These are phyloP conservation scores for Ricordea florida DNA, from an alignment of 92 coral and sea anemone species.

Conservation along the genomic window DNA sequence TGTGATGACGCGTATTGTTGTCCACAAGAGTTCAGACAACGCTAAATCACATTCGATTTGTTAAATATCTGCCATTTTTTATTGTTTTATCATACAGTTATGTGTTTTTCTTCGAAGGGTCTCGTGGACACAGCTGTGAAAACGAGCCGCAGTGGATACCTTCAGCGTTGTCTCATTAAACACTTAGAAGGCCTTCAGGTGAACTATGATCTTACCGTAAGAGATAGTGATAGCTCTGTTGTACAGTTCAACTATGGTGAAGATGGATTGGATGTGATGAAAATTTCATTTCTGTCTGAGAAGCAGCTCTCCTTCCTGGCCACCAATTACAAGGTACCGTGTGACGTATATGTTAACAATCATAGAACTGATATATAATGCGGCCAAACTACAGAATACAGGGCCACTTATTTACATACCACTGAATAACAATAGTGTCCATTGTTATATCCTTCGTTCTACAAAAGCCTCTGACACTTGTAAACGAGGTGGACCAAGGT, in stretches of 20 bases:
- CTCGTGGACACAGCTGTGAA: constrained; percentile 98
- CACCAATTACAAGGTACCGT: constrained; percentile 79
- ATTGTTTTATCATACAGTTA: no score
- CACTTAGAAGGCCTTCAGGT: constrained; percentile 95
- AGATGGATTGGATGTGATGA: constrained; percentile 91
- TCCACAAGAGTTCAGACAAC: no score
- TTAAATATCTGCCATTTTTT: not conserved
- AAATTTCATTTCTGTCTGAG: constrained; percentile 87
- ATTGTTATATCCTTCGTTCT: no score
- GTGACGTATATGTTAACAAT: not conserved
- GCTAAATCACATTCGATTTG: no score
- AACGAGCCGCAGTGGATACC: constrained; percentile 99
- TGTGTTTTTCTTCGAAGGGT: constrained; percentile 58
- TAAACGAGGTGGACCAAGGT: no score
- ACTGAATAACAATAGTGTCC: no score
- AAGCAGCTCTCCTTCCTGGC: constrained; percentile 94
- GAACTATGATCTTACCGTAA: constrained; percentile 88
- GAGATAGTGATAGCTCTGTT: constrained; percentile 97
- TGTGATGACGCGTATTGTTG: no score
- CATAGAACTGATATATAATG: not conserved
- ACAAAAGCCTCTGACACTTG: no score
- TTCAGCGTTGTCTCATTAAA: constrained; percentile 97
- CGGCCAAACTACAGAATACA: no score
- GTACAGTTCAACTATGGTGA: constrained; percentile 98
- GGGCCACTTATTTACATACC: no score